Base-by-base conservation (phyloP, 2,888 invertebrate genomes). In the Priocnemis perturbator region DNA sequence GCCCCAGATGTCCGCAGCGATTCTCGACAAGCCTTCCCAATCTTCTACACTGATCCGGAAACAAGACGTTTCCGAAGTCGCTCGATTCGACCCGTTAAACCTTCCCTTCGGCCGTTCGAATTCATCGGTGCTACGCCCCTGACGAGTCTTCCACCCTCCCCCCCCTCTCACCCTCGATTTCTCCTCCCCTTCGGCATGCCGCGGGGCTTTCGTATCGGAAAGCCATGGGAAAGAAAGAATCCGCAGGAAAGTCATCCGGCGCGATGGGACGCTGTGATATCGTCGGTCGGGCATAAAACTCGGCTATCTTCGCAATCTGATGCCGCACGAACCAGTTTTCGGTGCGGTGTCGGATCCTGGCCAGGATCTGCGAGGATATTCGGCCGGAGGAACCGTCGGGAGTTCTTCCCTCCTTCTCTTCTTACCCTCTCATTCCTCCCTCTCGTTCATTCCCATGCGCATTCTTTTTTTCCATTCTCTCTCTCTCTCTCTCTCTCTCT, bases 261-360 rank as follows among this genome's bases (percentile, higher is more conserved):
- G 78, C 85, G 87, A 87, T 87, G 84, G 87, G 87, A 83, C 83
- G 76, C 70, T 63, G 69, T 79, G 88, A 87, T 87, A 87, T 75
- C 77, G 75, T 5, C 76, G 73, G 74, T 72, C 72, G 56, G 73
- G 74, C 85, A 85, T 87, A 87, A 87, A 87, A 85, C 84, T 85
- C 82, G 74, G 73, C 81, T 87, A 87, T 87, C 87, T 87, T 86
- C 78, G 87, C 87, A 85, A 87, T 87, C 87, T 86, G 87, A 87
- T 84, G 86, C 86, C 85, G 82, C 82, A 83, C 87, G 87, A 87
- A 87, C 87, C 87, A 87, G 87, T 87, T 87, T 87, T 87, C 85
- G 80, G 84, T 85, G 77, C 78, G 73, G 77, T 74, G 73, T 71
- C 74, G 76, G 75, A 68, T 70, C 65, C 64, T 63, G 64, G 58